These are phyloP conservation scores for Porites evermanni DNA, from an alignment of 92 coral and sea anemone species.

Conservation along the genomic window DNA sequence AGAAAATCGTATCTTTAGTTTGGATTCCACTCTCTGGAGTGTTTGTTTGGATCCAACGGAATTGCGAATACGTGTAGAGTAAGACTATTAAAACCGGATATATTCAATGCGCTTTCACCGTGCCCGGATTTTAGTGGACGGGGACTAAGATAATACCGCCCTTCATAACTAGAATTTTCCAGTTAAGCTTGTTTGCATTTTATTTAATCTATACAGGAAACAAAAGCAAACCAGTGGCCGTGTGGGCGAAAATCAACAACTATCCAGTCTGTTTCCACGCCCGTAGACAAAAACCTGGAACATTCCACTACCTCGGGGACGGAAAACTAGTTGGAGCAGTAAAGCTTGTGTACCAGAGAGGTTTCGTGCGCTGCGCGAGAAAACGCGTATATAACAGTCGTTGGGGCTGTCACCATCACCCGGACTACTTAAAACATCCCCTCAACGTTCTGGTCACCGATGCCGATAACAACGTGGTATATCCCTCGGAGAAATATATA, in stretches of 20 bases:
- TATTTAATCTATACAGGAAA: background rate
- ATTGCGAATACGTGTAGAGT: too few relatives aligned
- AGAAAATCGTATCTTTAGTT: too few relatives aligned
- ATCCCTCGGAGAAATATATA: constrained; percentile 38
- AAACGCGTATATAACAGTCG: constrained; percentile 44
- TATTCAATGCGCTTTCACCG: too few relatives aligned
- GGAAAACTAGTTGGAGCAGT: constrained; percentile 66
- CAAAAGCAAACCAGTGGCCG: constrained; percentile 14
- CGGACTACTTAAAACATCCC: constrained; percentile 24
- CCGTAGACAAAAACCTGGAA: constrained; percentile 60
- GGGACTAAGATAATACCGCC: too few relatives aligned
- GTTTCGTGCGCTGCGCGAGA: constrained; percentile 58
- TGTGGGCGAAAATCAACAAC: constrained; percentile 64
- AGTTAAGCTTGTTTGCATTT: background rate
- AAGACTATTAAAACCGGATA: too few relatives aligned
- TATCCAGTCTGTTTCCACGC: constrained; percentile 67
- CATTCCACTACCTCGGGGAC: constrained; percentile 29
- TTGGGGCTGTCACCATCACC: constrained; percentile 71
- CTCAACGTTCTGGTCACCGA: constrained; percentile 59
- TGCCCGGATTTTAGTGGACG: too few relatives aligned
- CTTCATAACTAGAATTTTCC: too few relatives aligned
- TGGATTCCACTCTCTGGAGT: too few relatives aligned
- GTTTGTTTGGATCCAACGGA: too few relatives aligned
- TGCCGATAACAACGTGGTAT: constrained; percentile 42
- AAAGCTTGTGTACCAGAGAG: constrained; percentile 59